Base-by-base conservation (phyloP, 2,888 invertebrate species). In the Leptinotarsa tumamoca region DNA sequence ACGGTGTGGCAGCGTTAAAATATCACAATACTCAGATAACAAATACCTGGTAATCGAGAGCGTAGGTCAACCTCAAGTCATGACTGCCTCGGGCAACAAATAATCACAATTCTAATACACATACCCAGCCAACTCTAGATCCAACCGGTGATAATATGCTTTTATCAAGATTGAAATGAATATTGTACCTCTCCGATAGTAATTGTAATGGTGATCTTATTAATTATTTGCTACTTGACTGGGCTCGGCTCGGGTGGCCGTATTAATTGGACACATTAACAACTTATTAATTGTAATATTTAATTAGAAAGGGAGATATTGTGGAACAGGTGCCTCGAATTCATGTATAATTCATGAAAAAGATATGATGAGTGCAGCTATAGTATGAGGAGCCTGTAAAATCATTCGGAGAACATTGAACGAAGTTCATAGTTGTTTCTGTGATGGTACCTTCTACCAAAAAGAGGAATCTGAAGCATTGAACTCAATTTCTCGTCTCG, bases 21-120 rank as follows among this genome's bases (percentile, higher is more conserved):
- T 78, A 80, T 80, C 78, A 74, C 79, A 78, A 78, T 79, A 72
- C 78, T 76, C 76, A 73, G 75, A 72, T 73, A 77, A 76, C 79
- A 72, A 75, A 82, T 80, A 82, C 81, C 83, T 84, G 85, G 84
- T 85, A 85, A 85, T 85, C 85, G 83, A 84, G 86, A 85, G 83
- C 85, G 83, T 81, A 83, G 86, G 85, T 82, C 82, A 83, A 78
- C 73, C 76, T 79, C 81, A 68, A 82, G 80, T 82, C 82, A 82
- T 82, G 84, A 83, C 83, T 81, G 83, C 85, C 83, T 79, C 78
- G 80, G 81, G 82, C 81, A 52, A 18, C 66, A 21, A 63, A 63
- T 63, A 63, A 63, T 33, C 63, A 63, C 43, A n/a, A 63, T 63
- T 63, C 63, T 63, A 63, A 63, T 63, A 43, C 63, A 14, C 33